Conservation (phyloP, 2,113 vertebrate species). For the Rutilus rutilus region DNA sequence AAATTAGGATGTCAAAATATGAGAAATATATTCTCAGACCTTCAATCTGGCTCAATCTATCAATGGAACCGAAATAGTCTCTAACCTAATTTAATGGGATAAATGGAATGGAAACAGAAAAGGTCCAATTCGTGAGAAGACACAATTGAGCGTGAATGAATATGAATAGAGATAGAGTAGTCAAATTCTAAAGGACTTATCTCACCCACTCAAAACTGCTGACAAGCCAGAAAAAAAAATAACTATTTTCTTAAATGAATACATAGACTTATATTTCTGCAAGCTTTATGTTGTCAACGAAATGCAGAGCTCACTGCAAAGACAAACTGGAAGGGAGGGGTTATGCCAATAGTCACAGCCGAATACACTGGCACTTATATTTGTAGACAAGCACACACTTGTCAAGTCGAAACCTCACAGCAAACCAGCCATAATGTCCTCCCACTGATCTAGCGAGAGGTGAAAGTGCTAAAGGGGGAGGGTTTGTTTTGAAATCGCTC, state of each 20-base stretch:
- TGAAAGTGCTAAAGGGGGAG: slow-evolving; percentile 35
- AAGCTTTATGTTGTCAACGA: slow-evolving; percentile 21
- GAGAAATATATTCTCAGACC: not conserved
- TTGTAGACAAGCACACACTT: not conserved
- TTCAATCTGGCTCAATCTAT: slow-evolving; percentile 36
- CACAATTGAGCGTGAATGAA: slow-evolving; percentile 28
- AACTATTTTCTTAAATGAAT: not conserved
- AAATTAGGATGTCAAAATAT: slow-evolving; percentile 17
- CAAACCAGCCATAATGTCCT: slow-evolving; percentile 28
- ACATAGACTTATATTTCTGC: not conserved
- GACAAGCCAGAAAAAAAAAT: slow-evolving; percentile 8
- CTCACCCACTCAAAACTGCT: slow-evolving; percentile 25
- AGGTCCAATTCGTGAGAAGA: slow-evolving; percentile 1
- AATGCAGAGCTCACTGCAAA: not conserved
- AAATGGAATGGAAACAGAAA: slow-evolving; percentile 27
- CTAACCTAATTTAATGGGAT: slow-evolving; percentile 26
- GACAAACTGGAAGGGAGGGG: not conserved
- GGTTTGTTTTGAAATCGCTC: slow-evolving; percentile 33
- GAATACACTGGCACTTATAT: slow-evolving; percentile 12
- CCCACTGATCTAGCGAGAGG: slow-evolving; percentile 23
- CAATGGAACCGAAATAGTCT: not conserved
- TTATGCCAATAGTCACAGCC: slow-evolving; percentile 28
- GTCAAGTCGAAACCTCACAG: slow-evolving; percentile 26
- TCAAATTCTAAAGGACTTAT: slow-evolving; percentile 18
- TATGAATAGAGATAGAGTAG: not conserved